Percentiles rank a stretch among this genome's conserved stretches.
phyloP scores from a whole-genome alignment of 2,888 invertebrate genomes.

The Hedychridium roseum region DNA sequence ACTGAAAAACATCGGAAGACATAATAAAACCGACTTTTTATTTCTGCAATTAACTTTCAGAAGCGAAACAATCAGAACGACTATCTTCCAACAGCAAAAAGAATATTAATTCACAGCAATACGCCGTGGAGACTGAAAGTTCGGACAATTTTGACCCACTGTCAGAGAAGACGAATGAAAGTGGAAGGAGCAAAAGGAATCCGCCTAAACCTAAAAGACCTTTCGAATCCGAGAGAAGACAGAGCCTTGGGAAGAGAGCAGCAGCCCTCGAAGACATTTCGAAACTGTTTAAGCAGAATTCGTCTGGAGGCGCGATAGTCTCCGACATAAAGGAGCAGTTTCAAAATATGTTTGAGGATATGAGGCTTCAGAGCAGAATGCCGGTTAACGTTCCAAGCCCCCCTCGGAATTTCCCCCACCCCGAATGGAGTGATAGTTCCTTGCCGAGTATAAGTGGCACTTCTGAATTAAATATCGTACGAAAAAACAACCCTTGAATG shows the following conservation, averaged over 20 bases:
- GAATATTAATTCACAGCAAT: conserved; percentile 9
- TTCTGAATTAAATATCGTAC: conserved; percentile 38
- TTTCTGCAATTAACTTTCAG: too few species aligned
- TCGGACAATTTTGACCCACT: too few species aligned
- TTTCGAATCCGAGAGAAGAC: conserved; percentile 9
- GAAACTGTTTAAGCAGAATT: conserved; percentile 16
- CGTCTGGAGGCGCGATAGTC: conserved; percentile 18
- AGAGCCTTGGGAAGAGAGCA: conserved; percentile 4
- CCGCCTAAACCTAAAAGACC: conserved; percentile 1
- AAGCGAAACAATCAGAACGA: too few species aligned
- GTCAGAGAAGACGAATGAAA: conserved; percentile 10
- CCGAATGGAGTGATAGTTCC: conserved; percentile 51
- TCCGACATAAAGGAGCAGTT: conserved; percentile 40
- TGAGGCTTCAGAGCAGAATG: conserved; percentile 38
- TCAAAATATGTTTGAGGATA: conserved; percentile 44
- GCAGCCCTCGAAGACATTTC: neutral
- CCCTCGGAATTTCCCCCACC: conserved; percentile 42
- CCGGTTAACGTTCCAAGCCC: conserved; percentile 47
- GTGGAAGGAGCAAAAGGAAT: conserved; percentile 3
- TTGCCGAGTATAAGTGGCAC: conserved; percentile 45
- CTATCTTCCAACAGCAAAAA: conserved; percentile 3
- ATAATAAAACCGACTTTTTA: too few species aligned
- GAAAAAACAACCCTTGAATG: conserved; percentile 19
- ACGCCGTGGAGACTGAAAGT: too few species aligned
- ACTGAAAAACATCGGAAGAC: too few species aligned